Evolutionary conservation across 2,113 vertebrate genomes (phyloP).

Genomic region (Tragelaphus scriptus): DNA sequence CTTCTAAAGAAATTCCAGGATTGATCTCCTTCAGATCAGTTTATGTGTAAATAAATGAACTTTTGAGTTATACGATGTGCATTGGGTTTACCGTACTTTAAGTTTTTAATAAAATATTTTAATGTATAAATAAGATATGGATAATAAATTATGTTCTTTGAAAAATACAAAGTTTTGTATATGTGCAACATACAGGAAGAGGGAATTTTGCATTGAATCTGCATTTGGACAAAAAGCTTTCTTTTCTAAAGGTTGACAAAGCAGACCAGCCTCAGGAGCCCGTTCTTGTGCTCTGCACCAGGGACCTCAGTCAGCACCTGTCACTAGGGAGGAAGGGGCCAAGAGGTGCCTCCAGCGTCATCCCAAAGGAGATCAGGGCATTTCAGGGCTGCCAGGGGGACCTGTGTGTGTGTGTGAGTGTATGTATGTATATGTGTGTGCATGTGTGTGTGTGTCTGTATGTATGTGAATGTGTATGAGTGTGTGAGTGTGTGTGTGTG

Average conservation of each 20-base stretch:
- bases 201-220: neutral
- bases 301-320: neutral
- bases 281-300: neutral
- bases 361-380: neutral
- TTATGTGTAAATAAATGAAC: neutral
- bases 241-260: neutral
- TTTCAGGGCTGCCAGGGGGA: neutral
- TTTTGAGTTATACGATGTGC: neutral
- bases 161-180: neutral
- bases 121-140: neutral
- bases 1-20: no score
- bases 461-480: accelerated
- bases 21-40: neutral
- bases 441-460: accelerated
- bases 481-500: accelerated
- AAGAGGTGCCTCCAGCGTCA: neutral
- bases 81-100: neutral
- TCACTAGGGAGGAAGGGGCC: neutral
- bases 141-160: neutral
- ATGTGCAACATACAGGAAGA: neutral
- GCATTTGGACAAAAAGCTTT: neutral
- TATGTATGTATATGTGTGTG: accelerated
- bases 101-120: neutral
- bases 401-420: neutral
- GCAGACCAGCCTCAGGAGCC: neutral